A percentile compares a stretch with the other conserved stretches of the same genome.
These are phyloP conservation scores for Rhabdomys pumilio DNA, from an alignment of 2,797 vertebrate genomes.

Conservation along the genomic window DNA sequence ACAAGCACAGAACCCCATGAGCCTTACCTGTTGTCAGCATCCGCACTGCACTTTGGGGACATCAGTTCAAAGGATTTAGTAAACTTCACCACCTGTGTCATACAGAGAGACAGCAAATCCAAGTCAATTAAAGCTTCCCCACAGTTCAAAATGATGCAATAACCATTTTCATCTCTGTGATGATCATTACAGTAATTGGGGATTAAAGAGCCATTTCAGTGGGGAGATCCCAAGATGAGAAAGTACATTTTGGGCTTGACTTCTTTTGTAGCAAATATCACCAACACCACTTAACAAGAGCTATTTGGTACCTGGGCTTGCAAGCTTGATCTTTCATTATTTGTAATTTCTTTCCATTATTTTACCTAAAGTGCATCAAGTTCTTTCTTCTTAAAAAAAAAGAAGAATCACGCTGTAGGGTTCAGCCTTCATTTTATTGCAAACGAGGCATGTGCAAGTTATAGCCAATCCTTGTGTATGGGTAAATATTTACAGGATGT, in stretches of 20 bases:
- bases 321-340: not conserved
- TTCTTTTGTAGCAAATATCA: slow-evolving; percentile 3
- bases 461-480: not conserved
- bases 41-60: slow-evolving; percentile 98
- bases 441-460: not conserved
- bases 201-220: slow-evolving; percentile 70
- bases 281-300: slow-evolving; percentile 26
- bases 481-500: not conserved
- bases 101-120: slow-evolving; percentile 69
- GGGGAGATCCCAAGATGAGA: slow-evolving; percentile 12
- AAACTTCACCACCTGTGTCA: slow-evolving; percentile 99
- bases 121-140: slow-evolving; percentile 69
- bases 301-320: not conserved
- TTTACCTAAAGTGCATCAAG: not conserved
- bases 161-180: slow-evolving; percentile 52
- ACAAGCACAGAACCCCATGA: not conserved
- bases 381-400: slow-evolving; percentile 2
- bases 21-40: slow-evolving; percentile 95
- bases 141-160: slow-evolving; percentile 61
- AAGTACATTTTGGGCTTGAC: slow-evolving; percentile 37
- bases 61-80: slow-evolving; percentile 98
- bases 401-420: not conserved
- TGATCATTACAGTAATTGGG: slow-evolving; percentile 18
- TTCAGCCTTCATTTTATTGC: not conserved
- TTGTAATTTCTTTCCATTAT: slow-evolving; percentile 38